Evolutionary conservation across 1,140 invertebrate species (phyloP).

Genomic region (Pararge aegeria): DNA sequence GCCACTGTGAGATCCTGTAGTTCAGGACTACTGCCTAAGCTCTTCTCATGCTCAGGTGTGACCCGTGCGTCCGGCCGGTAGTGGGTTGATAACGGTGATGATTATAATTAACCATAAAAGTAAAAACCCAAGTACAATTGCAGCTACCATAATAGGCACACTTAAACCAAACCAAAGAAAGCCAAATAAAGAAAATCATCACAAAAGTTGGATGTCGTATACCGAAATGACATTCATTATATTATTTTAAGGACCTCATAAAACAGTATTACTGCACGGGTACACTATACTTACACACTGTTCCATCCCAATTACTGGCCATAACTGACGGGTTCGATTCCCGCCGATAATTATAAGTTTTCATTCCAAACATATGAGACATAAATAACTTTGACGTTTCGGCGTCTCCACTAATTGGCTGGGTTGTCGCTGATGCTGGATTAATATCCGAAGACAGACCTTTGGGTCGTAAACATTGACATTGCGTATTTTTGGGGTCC

Average conservation of each 20-base stretch:
- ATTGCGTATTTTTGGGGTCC: not conserved
- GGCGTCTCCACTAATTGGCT: constrained; percentile 41
- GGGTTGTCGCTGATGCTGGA: constrained; percentile 33
- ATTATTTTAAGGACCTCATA: constrained; percentile 69
- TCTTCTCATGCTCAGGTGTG: too few relatives aligned
- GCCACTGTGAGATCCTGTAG: too few relatives aligned
- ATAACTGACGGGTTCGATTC: constrained; percentile 62
- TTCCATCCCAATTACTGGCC: constrained; percentile 63
- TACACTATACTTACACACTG: constrained; percentile 59
- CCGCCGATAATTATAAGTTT: constrained; percentile 63
- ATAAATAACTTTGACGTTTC: constrained; percentile 57
- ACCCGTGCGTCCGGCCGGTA: too few relatives aligned
- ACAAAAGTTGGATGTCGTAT: constrained; percentile 41
- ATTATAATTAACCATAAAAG: too few relatives aligned
- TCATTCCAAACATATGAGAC: constrained; percentile 42
- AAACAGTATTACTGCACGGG: constrained; percentile 60
- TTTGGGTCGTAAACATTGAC: not conserved
- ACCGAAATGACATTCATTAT: constrained; percentile 68
- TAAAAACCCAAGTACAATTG: too few relatives aligned
- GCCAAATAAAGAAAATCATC: constrained; percentile 38
- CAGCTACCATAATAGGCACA: too few relatives aligned
- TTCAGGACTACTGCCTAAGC: too few relatives aligned
- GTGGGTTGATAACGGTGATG: too few relatives aligned
- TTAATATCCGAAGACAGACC: constrained; percentile 8
- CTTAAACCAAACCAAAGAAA: not conserved